These are phyloP conservation scores for Campaea margaritaria DNA, from an alignment of 2,888 invertebrate species.

Conservation along the genomic window DNA sequence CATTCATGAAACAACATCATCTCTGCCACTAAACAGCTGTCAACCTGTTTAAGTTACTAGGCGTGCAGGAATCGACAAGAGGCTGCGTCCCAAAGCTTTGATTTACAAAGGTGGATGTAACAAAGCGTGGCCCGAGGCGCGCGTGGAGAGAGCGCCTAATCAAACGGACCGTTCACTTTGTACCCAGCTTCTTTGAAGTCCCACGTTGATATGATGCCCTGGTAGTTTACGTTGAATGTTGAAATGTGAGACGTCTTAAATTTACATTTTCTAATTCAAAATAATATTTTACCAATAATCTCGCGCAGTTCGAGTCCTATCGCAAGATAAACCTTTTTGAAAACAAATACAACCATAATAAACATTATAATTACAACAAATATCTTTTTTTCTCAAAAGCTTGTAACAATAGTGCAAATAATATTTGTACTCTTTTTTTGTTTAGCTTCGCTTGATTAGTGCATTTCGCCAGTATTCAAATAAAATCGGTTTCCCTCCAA, in stretches of 20 bases:
- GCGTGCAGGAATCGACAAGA: constrained; percentile 71
- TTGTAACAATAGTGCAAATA: too few relatives aligned
- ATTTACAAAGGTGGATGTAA: constrained; percentile 70
- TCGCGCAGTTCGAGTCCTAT: not conserved
- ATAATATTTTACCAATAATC: not conserved
- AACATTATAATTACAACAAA: too few relatives aligned
- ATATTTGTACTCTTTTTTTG: too few relatives aligned
- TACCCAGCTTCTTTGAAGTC: constrained; percentile 77
- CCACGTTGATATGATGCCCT: constrained; percentile 69
- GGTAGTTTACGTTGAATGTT: constrained; percentile 51
- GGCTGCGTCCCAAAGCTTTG: constrained; percentile 61
- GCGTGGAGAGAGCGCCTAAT: constrained; percentile 79
- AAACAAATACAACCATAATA: not conserved
- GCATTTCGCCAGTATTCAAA: too few relatives aligned
- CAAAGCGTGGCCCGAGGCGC: constrained; percentile 76
- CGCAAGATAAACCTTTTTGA: not conserved
- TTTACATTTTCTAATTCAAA: constrained; percentile 11
- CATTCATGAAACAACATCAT: constrained; percentile 10
- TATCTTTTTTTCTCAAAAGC: too few relatives aligned
- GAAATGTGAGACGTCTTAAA: constrained; percentile 12
- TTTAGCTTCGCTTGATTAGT: too few relatives aligned
- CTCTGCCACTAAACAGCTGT: constrained; percentile 29
- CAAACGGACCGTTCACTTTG: constrained; percentile 81
- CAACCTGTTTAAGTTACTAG: constrained; percentile 50
- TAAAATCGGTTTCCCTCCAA: too few relatives aligned